Conservation (phyloP, 2,113 vertebrate genomes). For the Aegithalos caudatus region DNA sequence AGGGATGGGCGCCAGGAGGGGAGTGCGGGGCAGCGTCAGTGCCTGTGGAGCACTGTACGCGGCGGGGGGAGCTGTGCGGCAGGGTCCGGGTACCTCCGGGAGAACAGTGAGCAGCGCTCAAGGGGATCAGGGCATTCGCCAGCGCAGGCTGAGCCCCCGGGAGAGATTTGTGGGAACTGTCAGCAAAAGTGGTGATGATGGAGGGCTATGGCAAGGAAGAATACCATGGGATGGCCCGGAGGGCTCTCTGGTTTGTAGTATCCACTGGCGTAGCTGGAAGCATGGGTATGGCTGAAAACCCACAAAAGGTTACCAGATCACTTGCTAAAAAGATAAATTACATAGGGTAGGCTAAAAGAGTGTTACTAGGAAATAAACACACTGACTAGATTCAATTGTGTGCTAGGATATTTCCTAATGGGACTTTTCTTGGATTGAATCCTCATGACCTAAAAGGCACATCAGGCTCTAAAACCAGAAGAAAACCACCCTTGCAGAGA, state of each 20-base stretch:
- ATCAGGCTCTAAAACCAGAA: not conserved
- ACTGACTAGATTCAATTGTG: not conserved
- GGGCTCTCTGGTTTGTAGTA: fast-evolving
- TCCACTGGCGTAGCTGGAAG: fast-evolving
- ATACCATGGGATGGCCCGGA: fast-evolving
- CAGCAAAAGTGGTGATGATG: not conserved
- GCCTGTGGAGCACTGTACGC: fast-evolving
- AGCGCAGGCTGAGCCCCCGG: not conserved
- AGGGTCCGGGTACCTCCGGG: not conserved
- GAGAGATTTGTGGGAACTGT: not conserved
- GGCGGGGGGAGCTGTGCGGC: fast-evolving
- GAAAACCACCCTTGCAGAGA: not conserved
- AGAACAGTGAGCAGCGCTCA: not conserved
- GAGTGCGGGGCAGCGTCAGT: not conserved
- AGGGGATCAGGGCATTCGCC: fast-evolving
- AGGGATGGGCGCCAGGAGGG: not conserved
- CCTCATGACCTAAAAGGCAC: not conserved
- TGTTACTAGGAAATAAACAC: not conserved
- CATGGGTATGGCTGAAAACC: not conserved
- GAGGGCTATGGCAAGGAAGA: not conserved
- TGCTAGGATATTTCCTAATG: not conserved
- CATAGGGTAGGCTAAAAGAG: not conserved
- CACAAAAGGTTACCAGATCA: not conserved
- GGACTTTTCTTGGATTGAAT: not conserved
- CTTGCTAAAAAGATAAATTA: not conserved